These are phyloP conservation scores for Dinothrombium tinctorium DNA, from an alignment of 1,140 invertebrate species.

Conservation along the genomic window DNA sequence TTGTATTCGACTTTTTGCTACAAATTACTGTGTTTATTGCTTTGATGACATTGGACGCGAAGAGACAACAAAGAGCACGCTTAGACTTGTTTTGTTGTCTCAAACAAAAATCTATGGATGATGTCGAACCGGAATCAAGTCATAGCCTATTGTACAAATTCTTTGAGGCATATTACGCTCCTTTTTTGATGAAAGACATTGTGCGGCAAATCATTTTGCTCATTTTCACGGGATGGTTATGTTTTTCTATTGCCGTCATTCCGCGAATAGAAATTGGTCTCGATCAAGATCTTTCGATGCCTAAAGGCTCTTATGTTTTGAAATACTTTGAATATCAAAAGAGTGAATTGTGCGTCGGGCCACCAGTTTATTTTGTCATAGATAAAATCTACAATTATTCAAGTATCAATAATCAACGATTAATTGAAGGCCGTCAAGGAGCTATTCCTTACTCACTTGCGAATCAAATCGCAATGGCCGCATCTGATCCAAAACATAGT, in stretches of 20 bases:
- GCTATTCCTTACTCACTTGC: conserved; percentile 57
- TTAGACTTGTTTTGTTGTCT: conserved; percentile 12
- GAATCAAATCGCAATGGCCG: conserved; percentile 51
- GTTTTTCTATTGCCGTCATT: conserved; percentile 56
- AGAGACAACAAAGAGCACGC: conserved; percentile 35
- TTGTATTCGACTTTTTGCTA: conserved; percentile 80
- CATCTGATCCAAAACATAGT: conserved; percentile 37
- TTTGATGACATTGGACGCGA: conserved; percentile 61
- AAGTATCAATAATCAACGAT: conserved; percentile 35
- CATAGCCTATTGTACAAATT: conserved; percentile 61
- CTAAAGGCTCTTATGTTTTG: conserved; percentile 59
- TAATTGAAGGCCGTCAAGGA: conserved; percentile 48
- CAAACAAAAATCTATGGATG: conserved; percentile 4
- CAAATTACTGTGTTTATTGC: conserved; percentile 92
- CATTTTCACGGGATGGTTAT: conserved; percentile 71
- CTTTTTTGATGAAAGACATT: conserved; percentile 50
- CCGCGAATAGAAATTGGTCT: conserved; percentile 60
- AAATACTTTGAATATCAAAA: conserved; percentile 50
- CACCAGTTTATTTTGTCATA: conserved; percentile 75
- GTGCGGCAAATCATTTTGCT: conserved; percentile 32
- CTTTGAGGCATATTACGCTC: conserved; percentile 63
- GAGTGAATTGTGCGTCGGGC: conserved; percentile 49
- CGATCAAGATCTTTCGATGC: conserved; percentile 69
- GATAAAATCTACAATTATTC: conserved; percentile 48
- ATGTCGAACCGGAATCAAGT: not conserved